Conservation (phyloP, 2,113 vertebrate genomes). For the Cebus imitator region DNA sequence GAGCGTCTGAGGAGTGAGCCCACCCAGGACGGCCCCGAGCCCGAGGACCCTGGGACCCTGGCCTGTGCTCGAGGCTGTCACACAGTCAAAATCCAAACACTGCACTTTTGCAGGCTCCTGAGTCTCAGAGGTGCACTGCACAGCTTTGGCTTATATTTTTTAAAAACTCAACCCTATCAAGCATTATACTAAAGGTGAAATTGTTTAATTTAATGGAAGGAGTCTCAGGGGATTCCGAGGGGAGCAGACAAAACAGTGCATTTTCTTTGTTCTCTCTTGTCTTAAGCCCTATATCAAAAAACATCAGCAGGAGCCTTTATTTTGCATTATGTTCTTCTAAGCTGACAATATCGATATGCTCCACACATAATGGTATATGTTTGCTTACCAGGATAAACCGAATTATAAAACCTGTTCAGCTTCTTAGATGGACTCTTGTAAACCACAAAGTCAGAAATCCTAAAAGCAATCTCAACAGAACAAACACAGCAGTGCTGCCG, state of each 20-base stretch:
- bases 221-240: neutral
- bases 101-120: neutral
- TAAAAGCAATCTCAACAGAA: neutral
- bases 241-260: neutral
- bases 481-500: conserved; percentile 7
- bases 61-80: accelerated
- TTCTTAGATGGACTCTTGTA: neutral
- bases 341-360: neutral
- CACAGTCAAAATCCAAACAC: neutral
- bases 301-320: neutral
- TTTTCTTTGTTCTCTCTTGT: neutral
- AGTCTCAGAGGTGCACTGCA: neutral
- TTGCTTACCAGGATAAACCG: conserved; percentile 29
- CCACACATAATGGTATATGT: neutral
- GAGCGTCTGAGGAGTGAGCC: neutral
- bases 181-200: neutral
- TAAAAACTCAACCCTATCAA: neutral
- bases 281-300: neutral
- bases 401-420: conserved; percentile 46
- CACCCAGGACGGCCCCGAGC: accelerated
- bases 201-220: neutral
- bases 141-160: neutral
- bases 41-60: too few species aligned
- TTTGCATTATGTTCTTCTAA: neutral
- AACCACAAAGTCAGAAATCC: conserved; percentile 50